Conservation (phyloP, 2,113 vertebrate genomes). For the Oreotrochilus melanogaster region DNA sequence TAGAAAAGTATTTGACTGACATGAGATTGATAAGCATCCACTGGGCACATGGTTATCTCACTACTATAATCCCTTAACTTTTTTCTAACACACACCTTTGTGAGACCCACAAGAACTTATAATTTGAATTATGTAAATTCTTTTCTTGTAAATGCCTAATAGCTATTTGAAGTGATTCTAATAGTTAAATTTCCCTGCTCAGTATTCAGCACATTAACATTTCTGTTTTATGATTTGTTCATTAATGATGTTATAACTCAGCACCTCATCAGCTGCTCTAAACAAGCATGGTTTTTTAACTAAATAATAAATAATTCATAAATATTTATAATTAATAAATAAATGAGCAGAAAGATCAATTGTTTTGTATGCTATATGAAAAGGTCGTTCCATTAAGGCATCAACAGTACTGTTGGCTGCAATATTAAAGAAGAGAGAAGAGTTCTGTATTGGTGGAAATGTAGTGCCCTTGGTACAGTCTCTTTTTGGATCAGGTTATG, state of each 20-base stretch:
- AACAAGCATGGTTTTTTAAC: constrained; percentile 47
- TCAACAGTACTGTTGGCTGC: background rate
- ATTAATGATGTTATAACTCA: constrained; percentile 62
- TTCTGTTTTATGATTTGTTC: constrained; percentile 59
- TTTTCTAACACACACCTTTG: background rate
- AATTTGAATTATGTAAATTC: constrained; percentile 2
- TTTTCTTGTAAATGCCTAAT: constrained; percentile 17
- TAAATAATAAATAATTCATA: constrained; percentile 67
- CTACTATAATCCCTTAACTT: background rate
- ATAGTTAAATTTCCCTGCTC: constrained; percentile 38
- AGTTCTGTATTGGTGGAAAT: background rate
- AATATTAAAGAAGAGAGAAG: constrained; percentile 18
- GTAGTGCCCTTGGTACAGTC: background rate
- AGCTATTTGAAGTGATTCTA: constrained; percentile 46
- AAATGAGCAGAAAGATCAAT: constrained; percentile 57
- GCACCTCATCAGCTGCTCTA: constrained; percentile 64
- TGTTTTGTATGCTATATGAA: constrained; percentile 37
- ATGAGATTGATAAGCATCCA: background rate
- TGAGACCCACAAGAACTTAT: background rate
- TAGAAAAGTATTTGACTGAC: background rate
- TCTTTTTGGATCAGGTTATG: background rate
- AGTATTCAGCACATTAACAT: constrained; percentile 56
- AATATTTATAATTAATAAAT: constrained; percentile 73
- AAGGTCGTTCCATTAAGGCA: constrained; percentile 48
- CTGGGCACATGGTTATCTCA: background rate